Conservation (phyloP, 2,797 vertebrate genomes). For the Mycteria americana region DNA sequence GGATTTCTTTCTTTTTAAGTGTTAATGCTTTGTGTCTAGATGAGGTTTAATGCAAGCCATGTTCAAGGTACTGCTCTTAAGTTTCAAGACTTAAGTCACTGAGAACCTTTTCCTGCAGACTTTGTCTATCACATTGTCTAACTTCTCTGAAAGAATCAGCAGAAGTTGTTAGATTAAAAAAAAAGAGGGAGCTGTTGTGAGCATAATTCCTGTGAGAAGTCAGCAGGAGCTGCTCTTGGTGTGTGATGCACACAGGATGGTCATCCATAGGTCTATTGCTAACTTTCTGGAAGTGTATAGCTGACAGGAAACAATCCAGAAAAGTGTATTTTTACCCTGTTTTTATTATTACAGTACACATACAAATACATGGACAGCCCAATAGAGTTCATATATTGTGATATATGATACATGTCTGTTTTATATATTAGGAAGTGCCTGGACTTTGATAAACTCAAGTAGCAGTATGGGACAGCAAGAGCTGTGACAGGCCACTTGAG, state of each 20-base stretch:
- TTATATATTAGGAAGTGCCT: neutral
- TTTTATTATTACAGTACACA: neutral
- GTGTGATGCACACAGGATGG: neutral
- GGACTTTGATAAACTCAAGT: neutral
- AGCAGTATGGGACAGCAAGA: neutral
- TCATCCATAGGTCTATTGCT: neutral
- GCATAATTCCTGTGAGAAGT: neutral
- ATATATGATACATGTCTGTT: neutral
- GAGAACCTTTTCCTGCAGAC: neutral
- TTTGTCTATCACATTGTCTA: neutral
- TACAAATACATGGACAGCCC: neutral
- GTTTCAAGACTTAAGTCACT: neutral
- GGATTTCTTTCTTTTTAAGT: neutral
- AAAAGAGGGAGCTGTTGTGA: neutral
- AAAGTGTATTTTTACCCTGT: neutral
- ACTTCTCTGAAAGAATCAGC: neutral
- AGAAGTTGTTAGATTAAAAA: neutral
- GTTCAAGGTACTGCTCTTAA: neutral
- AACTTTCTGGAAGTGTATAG: neutral
- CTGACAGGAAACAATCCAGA: neutral
- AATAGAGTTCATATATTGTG: neutral
- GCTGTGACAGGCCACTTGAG: neutral
- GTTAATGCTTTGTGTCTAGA: neutral
- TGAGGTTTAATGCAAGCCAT: neutral
- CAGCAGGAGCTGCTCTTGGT: neutral